Percentiles rank a stretch among this genome's conserved stretches.
phyloP scores from a whole-genome alignment of 2,888 invertebrate genomes.

The Smittia aterrima region DNA sequence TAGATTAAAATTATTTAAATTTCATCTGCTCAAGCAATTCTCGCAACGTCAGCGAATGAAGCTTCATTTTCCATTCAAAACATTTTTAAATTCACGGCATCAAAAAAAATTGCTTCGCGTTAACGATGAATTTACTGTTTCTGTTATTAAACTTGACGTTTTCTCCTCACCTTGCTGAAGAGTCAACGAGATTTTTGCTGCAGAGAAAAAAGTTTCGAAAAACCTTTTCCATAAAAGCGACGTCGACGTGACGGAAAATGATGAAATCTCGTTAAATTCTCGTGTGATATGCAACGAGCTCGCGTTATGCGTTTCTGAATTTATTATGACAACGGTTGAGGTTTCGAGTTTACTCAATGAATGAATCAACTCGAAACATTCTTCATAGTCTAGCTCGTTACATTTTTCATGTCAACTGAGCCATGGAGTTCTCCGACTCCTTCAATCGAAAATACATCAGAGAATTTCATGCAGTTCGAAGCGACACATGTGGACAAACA shows the following conservation, averaged over 20 bases:
- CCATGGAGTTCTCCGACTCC: too few relatives aligned
- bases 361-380: neutral
- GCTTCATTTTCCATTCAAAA: too few relatives aligned
- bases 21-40: too few relatives aligned
- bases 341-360: neutral
- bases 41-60: too few relatives aligned
- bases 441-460: too few relatives aligned
- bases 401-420: neutral
- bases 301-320: conserved; percentile 27
- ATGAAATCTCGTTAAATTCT: neutral
- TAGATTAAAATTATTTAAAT: too few relatives aligned
- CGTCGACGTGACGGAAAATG: neutral
- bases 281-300: conserved; percentile 1
- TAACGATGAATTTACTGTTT: too few relatives aligned
- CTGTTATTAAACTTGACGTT: too few relatives aligned
- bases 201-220: neutral
- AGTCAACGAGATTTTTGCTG: too few relatives aligned
- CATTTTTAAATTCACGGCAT: too few relatives aligned
- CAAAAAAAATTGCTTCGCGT: too few relatives aligned
- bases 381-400: neutral
- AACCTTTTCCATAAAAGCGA: neutral
- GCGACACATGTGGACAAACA: neutral
- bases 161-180: too few relatives aligned
- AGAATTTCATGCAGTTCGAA: neutral
- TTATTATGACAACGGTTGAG: conserved; percentile 18